Percentiles rank a stretch among this genome's conserved stretches.
Evolutionary conservation across 2,113 vertebrate species (phyloP).

Genomic region (Oenanthe melanoleuca): DNA sequence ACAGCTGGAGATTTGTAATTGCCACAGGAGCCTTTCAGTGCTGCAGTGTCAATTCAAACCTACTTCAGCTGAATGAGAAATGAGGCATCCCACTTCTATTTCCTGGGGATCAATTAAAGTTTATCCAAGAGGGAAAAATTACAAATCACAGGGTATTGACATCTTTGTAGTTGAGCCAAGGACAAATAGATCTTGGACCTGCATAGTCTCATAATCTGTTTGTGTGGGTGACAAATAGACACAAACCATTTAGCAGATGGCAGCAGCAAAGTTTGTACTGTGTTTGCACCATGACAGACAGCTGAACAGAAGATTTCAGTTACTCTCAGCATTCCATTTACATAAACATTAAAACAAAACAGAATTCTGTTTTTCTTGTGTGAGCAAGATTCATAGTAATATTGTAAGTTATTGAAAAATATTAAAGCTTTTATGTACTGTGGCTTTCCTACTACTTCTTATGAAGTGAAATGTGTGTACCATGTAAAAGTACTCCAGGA

Average conservation of each 20-base stretch:
- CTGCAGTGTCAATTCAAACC: neutral
- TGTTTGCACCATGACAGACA: neutral
- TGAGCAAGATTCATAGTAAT: too few species aligned
- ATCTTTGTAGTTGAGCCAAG: neutral
- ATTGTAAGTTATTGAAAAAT: too few species aligned
- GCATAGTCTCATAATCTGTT: neutral
- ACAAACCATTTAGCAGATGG: neutral
- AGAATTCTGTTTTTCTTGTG: too few species aligned
- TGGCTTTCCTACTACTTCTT: neutral
- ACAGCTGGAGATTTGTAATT: neutral
- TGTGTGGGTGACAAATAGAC: neutral
- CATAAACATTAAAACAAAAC: neutral
- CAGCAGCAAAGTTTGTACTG: neutral
- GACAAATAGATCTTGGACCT: neutral
- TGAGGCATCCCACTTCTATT: neutral
- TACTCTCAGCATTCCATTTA: neutral
- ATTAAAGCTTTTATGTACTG: too few species aligned
- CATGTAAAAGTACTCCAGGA: neutral
- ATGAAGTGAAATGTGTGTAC: neutral
- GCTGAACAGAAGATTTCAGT: neutral
- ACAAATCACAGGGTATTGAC: neutral
- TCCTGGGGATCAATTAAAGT: neutral
- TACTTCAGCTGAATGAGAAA: neutral
- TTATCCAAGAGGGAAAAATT: neutral
- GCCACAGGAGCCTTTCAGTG: rapidly evolving